A percentile compares a stretch with the other conserved stretches of the same genome.
phyloP scores from a whole-genome alignment of 1,140 invertebrate species.

The Stegodyphus mimosarum region DNA sequence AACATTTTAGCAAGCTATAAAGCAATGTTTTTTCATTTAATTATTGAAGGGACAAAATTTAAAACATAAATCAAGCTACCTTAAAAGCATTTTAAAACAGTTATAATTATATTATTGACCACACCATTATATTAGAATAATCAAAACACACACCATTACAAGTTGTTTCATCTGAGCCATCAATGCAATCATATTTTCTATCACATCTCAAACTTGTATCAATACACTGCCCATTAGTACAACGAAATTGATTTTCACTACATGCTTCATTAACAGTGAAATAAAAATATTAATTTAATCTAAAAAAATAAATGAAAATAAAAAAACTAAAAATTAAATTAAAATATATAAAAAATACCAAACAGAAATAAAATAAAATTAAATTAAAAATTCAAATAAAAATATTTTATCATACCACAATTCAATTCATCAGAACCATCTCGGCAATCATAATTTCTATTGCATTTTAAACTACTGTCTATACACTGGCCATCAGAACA shows the following conservation, averaged over 20 bases:
- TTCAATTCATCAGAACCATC: slow-evolving; percentile 84
- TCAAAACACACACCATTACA: neutral
- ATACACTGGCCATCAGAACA: slow-evolving; percentile 70
- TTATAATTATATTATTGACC: neutral
- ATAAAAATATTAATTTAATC: neutral
- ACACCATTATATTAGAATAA: neutral
- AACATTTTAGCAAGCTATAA: too few relatives aligned
- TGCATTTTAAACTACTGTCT: slow-evolving; percentile 64
- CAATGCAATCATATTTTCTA: slow-evolving; percentile 70
- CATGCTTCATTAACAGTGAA: slow-evolving; percentile 61
- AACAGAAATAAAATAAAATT: neutral
- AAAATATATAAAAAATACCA: slow-evolving; percentile 1
- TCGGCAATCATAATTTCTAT: slow-evolving; percentile 78
- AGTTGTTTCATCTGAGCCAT: slow-evolving; percentile 44
- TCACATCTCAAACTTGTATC: slow-evolving; percentile 65
- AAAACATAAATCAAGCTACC: neutral
- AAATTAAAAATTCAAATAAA: neutral
- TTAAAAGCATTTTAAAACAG: neutral
- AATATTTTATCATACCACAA: slow-evolving; percentile 51
- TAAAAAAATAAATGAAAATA: neutral
- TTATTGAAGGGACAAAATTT: too few relatives aligned
- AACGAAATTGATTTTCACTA: slow-evolving; percentile 66
- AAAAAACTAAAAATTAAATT: neutral
- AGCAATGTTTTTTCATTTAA: too few relatives aligned
- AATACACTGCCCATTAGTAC: slow-evolving; percentile 68